Evolutionary conservation across 2,888 invertebrate genomes (phyloP), one percentile per base, ranked within the genome.

Genomic region (Notodonta ziczac): DNA sequence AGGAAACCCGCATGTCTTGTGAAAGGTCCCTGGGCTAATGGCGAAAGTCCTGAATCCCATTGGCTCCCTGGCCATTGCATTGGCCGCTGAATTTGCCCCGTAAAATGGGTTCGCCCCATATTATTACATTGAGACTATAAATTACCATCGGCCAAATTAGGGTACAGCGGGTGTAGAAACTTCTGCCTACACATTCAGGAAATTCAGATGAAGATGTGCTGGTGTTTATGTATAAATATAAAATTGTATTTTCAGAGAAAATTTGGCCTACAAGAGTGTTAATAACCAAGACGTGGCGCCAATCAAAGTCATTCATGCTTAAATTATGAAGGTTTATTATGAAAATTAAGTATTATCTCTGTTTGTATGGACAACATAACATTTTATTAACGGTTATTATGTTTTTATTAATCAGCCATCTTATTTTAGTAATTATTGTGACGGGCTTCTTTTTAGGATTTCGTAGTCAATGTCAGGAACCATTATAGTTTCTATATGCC

Each of bases 241-340:
- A 42, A 8, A 9, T 10, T 42, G 10, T 42, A 10, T 42, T 51
- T 75, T 51, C 76, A 73, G 73, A 46, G 53, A 59, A 16, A 73
- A 62, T 32, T 12, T 61, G 50, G 35, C 32, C 2, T 72, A 73
- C 46, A 40, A 51, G 16, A 60, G 58, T 39, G 60, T 68, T 13
- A 35, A 61, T 13, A 63, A 58, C 55, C 35, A 57, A 1, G 7
- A 35, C 5, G 61, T 32, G 8, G 50, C 46, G 16, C 32, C 63
- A 16, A 60, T 53, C 46, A 68, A 68, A 60, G 46, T 54, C 0
- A 35, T 62, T 7, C 52, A 65, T 16, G 42, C 32, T 39, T 67
- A 62, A 44, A 7, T 40, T 9, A 52, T 14, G 40, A 10, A 9
- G 13, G 14, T 55, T 14, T 40, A 40, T 3, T 14, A 40, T 40